Conservation (phyloP, 2,113 vertebrate species). For the Alectura lathami region DNA sequence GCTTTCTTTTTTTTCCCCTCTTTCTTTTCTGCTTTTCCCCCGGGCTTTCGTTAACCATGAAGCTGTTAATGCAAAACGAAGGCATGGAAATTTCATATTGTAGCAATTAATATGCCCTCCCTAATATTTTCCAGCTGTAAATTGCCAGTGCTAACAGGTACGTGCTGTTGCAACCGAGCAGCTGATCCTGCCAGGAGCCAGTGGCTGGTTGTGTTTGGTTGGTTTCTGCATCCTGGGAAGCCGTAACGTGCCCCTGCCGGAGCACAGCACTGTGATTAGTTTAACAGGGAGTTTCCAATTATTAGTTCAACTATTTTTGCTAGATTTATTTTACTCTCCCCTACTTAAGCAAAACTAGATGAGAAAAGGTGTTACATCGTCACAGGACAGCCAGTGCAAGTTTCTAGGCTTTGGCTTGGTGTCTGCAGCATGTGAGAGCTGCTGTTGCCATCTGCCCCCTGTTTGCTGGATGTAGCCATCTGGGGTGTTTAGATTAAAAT, state of each 20-base stretch:
- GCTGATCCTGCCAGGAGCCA: background rate
- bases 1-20: background rate
- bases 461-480: background rate
- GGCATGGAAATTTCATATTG: conserved; percentile 22
- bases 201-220: background rate
- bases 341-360: background rate
- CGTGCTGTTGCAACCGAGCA: background rate
- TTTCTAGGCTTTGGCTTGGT: background rate
- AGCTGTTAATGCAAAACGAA: conserved; percentile 22
- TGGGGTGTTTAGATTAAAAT: background rate
- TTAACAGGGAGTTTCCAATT: conserved; percentile 19
- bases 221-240: background rate
- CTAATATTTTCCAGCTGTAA: conserved; percentile 43
- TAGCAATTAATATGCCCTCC: conserved; percentile 25
- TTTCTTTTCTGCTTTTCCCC: background rate
- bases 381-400: background rate
- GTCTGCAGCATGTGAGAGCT: background rate
- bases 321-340: background rate
- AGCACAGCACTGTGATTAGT: background rate
- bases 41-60: background rate
- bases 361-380: background rate
- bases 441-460: background rate
- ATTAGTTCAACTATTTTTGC: background rate
- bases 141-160: background rate
- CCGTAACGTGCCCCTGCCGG: background rate